Percentiles rank a stretch among this genome's conserved stretches.
phyloP scores from a whole-genome alignment of 2,888 invertebrate species.

The Clostera curtula region DNA sequence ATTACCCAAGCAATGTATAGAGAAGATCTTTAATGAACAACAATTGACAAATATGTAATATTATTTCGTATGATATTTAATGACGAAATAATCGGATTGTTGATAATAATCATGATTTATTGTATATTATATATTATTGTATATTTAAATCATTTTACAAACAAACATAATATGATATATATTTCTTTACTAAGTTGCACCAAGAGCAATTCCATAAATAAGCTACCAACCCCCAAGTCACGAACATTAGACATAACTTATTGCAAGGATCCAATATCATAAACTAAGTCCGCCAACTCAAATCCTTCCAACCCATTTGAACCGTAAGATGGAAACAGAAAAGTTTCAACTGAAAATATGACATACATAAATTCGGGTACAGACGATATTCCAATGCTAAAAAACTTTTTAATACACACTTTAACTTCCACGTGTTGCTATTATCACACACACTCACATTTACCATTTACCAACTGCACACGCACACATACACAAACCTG shows the following conservation, averaged over 20 bases:
- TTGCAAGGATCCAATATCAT: constrained; percentile 38
- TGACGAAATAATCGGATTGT: too few relatives aligned
- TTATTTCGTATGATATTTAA: too few relatives aligned
- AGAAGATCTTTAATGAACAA: too few relatives aligned
- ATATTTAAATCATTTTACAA: too few relatives aligned
- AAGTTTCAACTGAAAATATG: constrained; percentile 53
- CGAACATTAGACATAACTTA: constrained; percentile 14
- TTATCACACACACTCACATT: constrained; percentile 10
- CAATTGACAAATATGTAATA: too few relatives aligned
- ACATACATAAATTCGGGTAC: constrained; percentile 55
- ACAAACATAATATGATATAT: too few relatives aligned
- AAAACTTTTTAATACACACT: constrained; percentile 36
- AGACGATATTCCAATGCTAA: constrained; percentile 52
- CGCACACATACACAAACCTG: constrained; percentile 15
- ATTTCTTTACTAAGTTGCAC: constrained; percentile 3
- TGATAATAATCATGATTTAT: too few relatives aligned
- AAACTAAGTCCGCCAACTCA: constrained; percentile 43
- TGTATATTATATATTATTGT: too few relatives aligned
- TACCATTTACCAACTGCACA: constrained; percentile 10
- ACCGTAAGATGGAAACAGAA: constrained; percentile 49
- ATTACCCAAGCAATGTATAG: too few relatives aligned
- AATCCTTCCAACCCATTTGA: constrained; percentile 47
- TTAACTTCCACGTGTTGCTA: constrained; percentile 17
- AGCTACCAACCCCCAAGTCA: constrained; percentile 13
- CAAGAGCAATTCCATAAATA: constrained; percentile 9